Evolutionary conservation across 1,140 invertebrate genomes (phyloP).

Genomic region (Rhyzopertha dominica): DNA sequence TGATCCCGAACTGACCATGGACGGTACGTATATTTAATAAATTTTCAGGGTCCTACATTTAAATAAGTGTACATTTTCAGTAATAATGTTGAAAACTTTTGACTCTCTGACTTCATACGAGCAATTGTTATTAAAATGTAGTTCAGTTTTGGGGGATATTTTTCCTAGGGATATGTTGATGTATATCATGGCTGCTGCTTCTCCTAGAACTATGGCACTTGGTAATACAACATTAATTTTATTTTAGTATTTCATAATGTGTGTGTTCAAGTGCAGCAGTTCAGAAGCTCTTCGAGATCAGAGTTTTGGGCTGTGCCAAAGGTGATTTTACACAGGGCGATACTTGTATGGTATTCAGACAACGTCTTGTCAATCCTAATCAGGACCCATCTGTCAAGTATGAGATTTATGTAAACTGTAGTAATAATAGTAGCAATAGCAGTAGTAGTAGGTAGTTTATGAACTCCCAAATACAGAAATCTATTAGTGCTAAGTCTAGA

Average conservation of each 20-base stretch:
- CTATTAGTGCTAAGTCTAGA: no score
- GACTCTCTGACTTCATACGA: conserved; percentile 55
- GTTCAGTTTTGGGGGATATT: conserved; percentile 54
- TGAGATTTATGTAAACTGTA: no score
- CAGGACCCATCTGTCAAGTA: no score
- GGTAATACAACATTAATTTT: conserved; percentile 41
- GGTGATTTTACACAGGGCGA: conserved; percentile 50
- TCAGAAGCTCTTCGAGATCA: conserved; percentile 53
- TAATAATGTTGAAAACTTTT: conserved; percentile 54
- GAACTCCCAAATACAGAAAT: no score
- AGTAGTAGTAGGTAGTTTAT: no score
- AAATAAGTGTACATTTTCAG: conserved; percentile 42
- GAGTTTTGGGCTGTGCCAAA: conserved; percentile 54
- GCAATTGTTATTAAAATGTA: conserved; percentile 57
- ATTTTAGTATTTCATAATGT: no score
- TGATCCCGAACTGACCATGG: conserved; percentile 43
- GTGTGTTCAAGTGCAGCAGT: no score
- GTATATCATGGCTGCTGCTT: conserved; percentile 48
- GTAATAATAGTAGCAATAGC: no score
- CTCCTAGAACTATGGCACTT: conserved; percentile 45
- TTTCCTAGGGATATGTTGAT: conserved; percentile 54
- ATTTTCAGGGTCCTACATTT: no score
- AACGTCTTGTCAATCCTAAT: conserved; percentile 28
- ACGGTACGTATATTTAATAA: conserved; percentile 38
- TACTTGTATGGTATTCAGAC: conserved; percentile 25